Conservation (phyloP, 1,140 invertebrate genomes). For the Zophobas morio region DNA sequence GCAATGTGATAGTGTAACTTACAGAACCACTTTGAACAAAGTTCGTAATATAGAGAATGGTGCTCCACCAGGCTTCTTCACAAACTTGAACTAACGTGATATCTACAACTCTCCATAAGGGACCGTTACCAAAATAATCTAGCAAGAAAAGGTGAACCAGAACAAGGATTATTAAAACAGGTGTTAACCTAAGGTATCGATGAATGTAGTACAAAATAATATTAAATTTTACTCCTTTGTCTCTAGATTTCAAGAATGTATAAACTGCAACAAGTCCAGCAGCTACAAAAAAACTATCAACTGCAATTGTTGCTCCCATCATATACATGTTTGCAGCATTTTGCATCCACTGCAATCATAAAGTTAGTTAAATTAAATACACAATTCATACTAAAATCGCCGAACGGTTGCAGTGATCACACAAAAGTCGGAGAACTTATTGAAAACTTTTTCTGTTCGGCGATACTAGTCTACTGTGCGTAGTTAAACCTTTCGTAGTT, state of each 20-base stretch:
- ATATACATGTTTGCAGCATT: constrained; percentile 62
- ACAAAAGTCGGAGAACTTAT: too few species aligned
- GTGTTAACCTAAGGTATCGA: constrained; percentile 59
- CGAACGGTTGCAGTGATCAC: too few species aligned
- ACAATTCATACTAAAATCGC: too few species aligned
- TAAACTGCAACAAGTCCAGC: constrained; percentile 73
- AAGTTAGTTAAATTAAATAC: not conserved
- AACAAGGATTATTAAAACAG: constrained; percentile 71
- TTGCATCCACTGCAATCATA: constrained; percentile 30
- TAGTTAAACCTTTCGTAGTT: not conserved
- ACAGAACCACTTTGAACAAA: constrained; percentile 63
- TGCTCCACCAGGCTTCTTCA: constrained; percentile 70
- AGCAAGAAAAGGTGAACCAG: constrained; percentile 71
- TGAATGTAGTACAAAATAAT: constrained; percentile 54
- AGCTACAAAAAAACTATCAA: constrained; percentile 74
- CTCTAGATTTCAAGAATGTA: constrained; percentile 69
- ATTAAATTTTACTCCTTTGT: constrained; percentile 60
- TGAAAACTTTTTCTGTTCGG: too few species aligned
- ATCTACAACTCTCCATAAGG: constrained; percentile 66
- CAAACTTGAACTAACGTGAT: constrained; percentile 61
- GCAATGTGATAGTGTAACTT: constrained; percentile 8
- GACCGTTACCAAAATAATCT: constrained; percentile 72
- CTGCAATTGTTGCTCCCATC: constrained; percentile 66
- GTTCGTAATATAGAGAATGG: constrained; percentile 70
- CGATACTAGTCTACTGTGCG: too few species aligned